These are phyloP conservation scores for Calameuta pallipes DNA, from an alignment of 2,888 invertebrate genomes.

Conservation along the genomic window DNA sequence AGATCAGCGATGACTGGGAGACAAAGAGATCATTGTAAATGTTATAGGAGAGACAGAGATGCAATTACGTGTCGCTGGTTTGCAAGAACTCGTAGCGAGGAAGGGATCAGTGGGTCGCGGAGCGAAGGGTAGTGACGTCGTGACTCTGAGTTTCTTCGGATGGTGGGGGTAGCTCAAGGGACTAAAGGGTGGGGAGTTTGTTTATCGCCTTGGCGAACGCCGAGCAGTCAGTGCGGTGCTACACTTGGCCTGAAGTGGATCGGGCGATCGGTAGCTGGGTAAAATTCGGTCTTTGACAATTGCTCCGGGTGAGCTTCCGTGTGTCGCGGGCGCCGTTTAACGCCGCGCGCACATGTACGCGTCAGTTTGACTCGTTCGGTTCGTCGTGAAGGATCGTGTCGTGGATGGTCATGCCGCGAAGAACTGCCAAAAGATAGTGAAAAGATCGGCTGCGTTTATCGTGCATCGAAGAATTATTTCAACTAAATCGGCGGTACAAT, in stretches of 20 bases:
- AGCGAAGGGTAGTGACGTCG: slow-evolving; percentile 20
- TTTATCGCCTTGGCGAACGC: slow-evolving; percentile 60
- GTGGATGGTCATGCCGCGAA: slow-evolving; percentile 14
- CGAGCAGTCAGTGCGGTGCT: slow-evolving; percentile 59
- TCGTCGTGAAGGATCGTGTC: slow-evolving; percentile 3
- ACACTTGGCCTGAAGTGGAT: slow-evolving; percentile 50
- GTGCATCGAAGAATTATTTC: neutral
- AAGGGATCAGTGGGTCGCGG: neutral
- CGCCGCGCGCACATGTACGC: slow-evolving; percentile 12
- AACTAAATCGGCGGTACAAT: neutral
- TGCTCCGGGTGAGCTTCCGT: slow-evolving; percentile 9
- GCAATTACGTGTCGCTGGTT: neutral
- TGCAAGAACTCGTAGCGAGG: neutral
- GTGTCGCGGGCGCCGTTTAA: slow-evolving; percentile 12
- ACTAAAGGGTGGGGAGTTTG: slow-evolving; percentile 55
- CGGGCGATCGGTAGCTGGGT: slow-evolving; percentile 38
- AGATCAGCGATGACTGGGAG: neutral
- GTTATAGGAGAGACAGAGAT: neutral
- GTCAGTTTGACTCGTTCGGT: slow-evolving; percentile 10
- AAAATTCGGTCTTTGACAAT: slow-evolving; percentile 27
- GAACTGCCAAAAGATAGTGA: slow-evolving; percentile 11
- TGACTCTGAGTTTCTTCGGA: neutral
- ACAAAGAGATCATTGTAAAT: neutral
- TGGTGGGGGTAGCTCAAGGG: slow-evolving; percentile 41
- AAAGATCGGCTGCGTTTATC: slow-evolving; percentile 4